Evolutionary conservation across 2,888 invertebrate genomes (phyloP).

Genomic region (Nemotelus nigrinus): DNA sequence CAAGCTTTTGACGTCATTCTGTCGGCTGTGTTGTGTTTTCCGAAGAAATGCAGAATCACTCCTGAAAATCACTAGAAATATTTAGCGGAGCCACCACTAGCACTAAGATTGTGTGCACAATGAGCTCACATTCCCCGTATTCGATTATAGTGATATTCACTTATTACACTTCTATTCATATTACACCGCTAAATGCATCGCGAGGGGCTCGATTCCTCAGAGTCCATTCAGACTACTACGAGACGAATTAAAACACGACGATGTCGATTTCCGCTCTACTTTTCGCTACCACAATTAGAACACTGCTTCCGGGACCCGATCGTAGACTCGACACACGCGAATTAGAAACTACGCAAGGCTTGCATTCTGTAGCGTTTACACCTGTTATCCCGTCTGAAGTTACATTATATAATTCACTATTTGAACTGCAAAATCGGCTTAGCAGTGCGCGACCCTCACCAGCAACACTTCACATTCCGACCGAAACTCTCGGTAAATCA

Average conservation of each 20-base stretch:
- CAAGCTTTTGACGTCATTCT: conserved; percentile 51
- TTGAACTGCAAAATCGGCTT: not conserved
- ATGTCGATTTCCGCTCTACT: too few relatives aligned
- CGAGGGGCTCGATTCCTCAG: too few relatives aligned
- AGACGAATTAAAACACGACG: too few relatives aligned
- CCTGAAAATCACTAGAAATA: conserved; percentile 6
- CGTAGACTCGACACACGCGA: too few relatives aligned
- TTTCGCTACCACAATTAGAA: too few relatives aligned
- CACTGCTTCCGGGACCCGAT: too few relatives aligned
- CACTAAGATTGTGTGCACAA: conserved; percentile 1
- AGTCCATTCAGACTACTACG: too few relatives aligned
- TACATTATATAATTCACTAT: conserved; percentile 25
- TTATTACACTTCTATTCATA: not conserved
- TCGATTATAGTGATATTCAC: not conserved
- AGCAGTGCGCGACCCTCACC: not conserved
- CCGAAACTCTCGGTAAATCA: conserved; percentile 23
- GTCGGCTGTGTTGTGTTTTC: not conserved
- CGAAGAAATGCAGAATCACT: not conserved
- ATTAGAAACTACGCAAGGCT: too few relatives aligned
- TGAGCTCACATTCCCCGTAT: conserved; percentile 13
- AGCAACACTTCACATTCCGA: not conserved
- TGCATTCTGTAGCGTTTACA: too few relatives aligned
- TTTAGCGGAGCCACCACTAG: not conserved
- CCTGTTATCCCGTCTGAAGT: not conserved
- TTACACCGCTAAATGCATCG: not conserved